phyloP scores from a whole-genome alignment of 2,888 invertebrate genomes.

The Chrysotoxum bicinctum region DNA sequence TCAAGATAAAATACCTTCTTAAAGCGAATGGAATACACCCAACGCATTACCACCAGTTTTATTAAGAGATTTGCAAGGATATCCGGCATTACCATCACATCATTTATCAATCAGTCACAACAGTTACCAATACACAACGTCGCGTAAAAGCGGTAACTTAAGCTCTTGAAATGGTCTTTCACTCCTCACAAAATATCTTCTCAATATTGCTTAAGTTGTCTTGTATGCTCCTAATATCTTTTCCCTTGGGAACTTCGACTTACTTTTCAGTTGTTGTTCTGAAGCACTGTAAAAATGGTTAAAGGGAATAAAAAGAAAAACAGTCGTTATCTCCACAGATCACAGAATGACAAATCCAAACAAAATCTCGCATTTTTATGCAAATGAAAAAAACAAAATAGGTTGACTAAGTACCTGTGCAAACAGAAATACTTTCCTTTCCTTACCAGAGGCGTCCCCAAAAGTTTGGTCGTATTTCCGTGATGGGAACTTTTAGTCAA shows the following conservation, averaged over 20 bases:
- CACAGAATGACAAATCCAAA: not conserved
- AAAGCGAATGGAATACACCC: not conserved
- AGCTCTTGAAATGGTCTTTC: not conserved
- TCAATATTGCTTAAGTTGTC: not conserved
- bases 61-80: conserved; percentile 22
- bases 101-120: conserved; percentile 29
- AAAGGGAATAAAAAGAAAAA: not conserved
- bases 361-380: not conserved
- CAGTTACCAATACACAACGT: not conserved
- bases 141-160: not conserved
- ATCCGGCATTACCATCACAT: conserved; percentile 15
- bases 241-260: not conserved
- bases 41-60: not conserved
- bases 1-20: not conserved
- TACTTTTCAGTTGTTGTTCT: not conserved
- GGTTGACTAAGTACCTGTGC: no score
- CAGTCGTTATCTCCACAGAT: not conserved
- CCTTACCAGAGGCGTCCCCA: no score
- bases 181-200: not conserved
- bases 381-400: not conserved
- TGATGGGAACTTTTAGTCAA: no score
- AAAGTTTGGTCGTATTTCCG: no score
- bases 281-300: not conserved
- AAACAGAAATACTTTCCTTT: no score
- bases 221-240: not conserved